These are phyloP conservation scores for Omphaloscelis lunosa DNA, from an alignment of 2,888 invertebrate genomes.

Conservation along the genomic window DNA sequence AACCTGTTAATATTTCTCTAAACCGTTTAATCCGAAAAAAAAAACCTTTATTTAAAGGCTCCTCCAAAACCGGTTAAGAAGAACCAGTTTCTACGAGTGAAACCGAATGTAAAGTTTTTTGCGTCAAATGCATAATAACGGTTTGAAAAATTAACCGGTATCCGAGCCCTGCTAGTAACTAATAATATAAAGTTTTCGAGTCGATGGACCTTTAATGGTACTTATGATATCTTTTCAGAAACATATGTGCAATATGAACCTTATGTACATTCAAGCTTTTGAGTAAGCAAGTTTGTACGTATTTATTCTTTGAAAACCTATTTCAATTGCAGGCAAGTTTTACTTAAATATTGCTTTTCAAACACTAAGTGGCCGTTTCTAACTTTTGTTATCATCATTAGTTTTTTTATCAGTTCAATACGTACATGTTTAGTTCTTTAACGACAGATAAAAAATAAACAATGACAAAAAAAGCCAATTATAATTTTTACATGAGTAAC, in stretches of 20 bases:
- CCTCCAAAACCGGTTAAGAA: no score
- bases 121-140: no score
- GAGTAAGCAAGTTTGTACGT: slow-evolving; percentile 1
- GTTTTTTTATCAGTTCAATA: not conserved
- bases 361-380: not conserved
- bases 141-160: no score
- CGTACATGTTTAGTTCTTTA: not conserved
- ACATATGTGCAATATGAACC: not conserved
- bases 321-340: not conserved
- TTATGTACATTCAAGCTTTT: not conserved
- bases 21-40: no score
- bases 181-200: not conserved
- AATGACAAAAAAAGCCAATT: no score
- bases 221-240: slow-evolving; percentile 15
- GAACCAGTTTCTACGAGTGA: no score
- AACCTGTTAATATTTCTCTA: no score
- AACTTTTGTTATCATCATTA: slow-evolving; percentile 9
- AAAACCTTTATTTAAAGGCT: no score
- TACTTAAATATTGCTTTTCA: slow-evolving; percentile 11
- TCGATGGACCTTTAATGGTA: not conserved
- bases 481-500: not conserved
- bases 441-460: not conserved
- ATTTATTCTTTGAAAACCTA: not conserved
- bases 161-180: no score
- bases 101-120: no score